Percentiles rank a stretch among this genome's conserved stretches.
These are phyloP conservation scores for Sakesphorus luctuosus DNA, from an alignment of 2,113 vertebrate genomes.

Conservation along the genomic window DNA sequence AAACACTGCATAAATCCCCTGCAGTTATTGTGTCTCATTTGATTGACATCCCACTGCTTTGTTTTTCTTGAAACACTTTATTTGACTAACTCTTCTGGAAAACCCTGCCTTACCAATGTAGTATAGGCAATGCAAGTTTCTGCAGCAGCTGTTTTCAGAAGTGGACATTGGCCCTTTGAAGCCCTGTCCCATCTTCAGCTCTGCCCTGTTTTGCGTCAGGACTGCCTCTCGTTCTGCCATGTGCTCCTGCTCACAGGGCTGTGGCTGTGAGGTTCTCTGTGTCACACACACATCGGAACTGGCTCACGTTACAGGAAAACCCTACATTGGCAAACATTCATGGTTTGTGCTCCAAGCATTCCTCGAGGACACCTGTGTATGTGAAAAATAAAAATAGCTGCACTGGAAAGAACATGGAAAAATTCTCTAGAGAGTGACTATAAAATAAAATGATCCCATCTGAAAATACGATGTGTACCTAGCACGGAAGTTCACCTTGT, in stretches of 20 bases:
- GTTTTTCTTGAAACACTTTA: background rate
- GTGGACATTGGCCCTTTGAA: background rate
- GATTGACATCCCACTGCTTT: background rate
- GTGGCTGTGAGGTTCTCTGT: background rate
- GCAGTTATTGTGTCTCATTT: background rate
- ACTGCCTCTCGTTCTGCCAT: background rate
- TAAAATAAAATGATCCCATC: background rate
- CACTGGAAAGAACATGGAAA: background rate
- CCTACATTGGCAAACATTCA: accelerated
- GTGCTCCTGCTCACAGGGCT: background rate
- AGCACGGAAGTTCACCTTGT: background rate
- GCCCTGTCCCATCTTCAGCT: background rate
- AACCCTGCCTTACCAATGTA: background rate
- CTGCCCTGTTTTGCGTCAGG: background rate
- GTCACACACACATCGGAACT: background rate
- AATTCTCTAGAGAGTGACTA: background rate
- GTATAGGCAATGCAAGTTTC: background rate
- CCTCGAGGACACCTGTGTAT: background rate
- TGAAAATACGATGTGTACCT: background rate
- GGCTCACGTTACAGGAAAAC: background rate
- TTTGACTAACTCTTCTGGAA: background rate
- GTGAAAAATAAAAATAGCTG: slow-evolving; percentile 18
- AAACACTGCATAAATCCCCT: background rate
- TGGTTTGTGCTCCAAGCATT: background rate
- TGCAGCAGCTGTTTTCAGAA: slow-evolving; percentile 8